Percentiles rank a stretch among this genome's conserved stretches.
Evolutionary conservation across 2,113 vertebrate genomes (phyloP).

Genomic region (Cynoglossus semilaevis): DNA sequence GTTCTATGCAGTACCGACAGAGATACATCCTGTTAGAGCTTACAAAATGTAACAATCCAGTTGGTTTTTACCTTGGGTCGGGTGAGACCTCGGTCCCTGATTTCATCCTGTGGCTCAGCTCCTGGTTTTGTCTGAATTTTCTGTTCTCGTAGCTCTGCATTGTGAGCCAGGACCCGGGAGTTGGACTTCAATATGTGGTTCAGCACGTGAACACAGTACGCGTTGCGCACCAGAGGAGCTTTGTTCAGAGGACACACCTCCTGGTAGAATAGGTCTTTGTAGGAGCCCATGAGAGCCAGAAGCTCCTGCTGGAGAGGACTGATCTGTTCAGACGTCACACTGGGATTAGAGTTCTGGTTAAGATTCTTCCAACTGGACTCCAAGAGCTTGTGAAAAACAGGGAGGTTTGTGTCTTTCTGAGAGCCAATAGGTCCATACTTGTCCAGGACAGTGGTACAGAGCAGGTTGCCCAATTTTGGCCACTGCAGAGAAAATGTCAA

Average conservation of each 20-base stretch:
- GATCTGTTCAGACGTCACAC: constrained; percentile 39
- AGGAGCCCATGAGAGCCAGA: constrained; percentile 87
- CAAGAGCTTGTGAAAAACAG: constrained; percentile 84
- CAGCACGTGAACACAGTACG: constrained; percentile 89
- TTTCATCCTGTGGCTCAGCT: constrained; percentile 71
- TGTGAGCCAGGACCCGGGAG: constrained; percentile 86
- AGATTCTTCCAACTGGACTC: constrained; percentile 78
- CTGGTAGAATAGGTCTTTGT: constrained; percentile 87
- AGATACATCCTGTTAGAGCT: no score
- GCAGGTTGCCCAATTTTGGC: constrained; percentile 82
- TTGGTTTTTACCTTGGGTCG: constrained; percentile 86
- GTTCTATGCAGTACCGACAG: no score
- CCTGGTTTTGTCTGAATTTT: constrained; percentile 60
- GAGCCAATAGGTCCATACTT: constrained; percentile 62
- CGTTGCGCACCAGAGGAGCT: constrained; percentile 79
- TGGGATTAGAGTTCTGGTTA: constrained; percentile 71
- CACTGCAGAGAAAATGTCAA: constrained; percentile 74
- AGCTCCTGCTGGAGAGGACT: constrained; percentile 86
- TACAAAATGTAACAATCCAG: neutral
- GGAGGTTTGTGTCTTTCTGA: constrained; percentile 71
- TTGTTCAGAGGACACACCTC: constrained; percentile 79
- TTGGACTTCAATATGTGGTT: constrained; percentile 97
- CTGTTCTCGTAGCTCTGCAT: constrained; percentile 75
- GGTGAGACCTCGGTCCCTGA: constrained; percentile 92
- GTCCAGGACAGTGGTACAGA: constrained; percentile 76